Conservation (phyloP, 2,113 vertebrate species). For the Rhinopomastus cyanomelas region DNA sequence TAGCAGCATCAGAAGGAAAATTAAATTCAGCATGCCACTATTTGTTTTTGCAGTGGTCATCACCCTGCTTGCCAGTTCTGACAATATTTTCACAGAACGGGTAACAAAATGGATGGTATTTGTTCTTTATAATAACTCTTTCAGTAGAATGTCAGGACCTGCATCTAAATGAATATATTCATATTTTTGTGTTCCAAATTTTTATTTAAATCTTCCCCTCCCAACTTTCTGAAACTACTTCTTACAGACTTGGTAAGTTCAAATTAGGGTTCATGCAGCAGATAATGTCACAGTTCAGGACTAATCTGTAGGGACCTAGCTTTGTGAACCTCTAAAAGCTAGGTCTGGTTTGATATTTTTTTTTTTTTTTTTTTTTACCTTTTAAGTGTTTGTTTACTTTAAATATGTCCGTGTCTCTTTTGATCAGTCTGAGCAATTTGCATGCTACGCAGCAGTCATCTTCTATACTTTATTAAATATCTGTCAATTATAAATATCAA, state of each 20-base stretch:
- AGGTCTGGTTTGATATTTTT: conserved; percentile 29
- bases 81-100: conserved; percentile 69
- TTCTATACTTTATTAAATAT: conserved; percentile 84
- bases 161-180: conserved; percentile 48
- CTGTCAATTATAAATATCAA: conserved; percentile 88
- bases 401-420: conserved; percentile 67
- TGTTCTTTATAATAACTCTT: conserved; percentile 59
- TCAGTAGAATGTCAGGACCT: conserved; percentile 32
- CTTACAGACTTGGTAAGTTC: conserved; percentile 30
- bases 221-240: conserved; percentile 56
- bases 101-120: conserved; percentile 63
- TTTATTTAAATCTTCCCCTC: conserved; percentile 59
- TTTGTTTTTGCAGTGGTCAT: conserved; percentile 61
- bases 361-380: background rate
- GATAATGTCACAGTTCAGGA: conserved; percentile 44
- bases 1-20: conserved; percentile 50
- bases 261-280: conserved; percentile 33
- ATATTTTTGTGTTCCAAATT: conserved; percentile 52
- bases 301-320: conserved; percentile 44
- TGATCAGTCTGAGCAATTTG: conserved; percentile 72
- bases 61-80: conserved; percentile 61
- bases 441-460: conserved; percentile 72
- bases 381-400: conserved; percentile 72
- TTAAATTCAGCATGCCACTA: conserved; percentile 55
- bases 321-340: conserved; percentile 59